These are phyloP conservation scores for Poeciliopsis turrubarensis DNA, from an alignment of 2,113 vertebrate species.

Conservation along the genomic window DNA sequence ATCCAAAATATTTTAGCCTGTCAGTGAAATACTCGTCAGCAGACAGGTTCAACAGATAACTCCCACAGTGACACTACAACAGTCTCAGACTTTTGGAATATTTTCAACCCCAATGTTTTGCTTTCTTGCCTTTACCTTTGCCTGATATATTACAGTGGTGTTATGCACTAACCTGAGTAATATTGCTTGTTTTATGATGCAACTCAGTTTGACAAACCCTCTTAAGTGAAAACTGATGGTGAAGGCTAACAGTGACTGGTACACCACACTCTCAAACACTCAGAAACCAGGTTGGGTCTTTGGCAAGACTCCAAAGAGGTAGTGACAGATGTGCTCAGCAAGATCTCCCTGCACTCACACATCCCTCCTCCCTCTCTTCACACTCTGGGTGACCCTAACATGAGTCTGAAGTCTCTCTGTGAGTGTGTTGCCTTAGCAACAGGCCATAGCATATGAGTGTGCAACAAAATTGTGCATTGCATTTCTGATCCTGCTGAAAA, in stretches of 20 bases:
- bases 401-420: conserved; percentile 70
- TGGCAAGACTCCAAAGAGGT: conserved; percentile 63
- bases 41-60: neutral
- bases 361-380: conserved; percentile 58
- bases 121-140: neutral
- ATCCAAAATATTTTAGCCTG: neutral
- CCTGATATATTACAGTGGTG: neutral
- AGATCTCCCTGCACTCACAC: conserved; percentile 37
- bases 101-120: neutral
- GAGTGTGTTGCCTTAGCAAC: conserved; percentile 62
- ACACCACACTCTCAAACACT: conserved; percentile 23
- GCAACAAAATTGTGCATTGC: conserved; percentile 35
- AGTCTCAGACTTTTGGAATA: neutral
- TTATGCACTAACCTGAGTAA: neutral
- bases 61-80: no score
- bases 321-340: conserved; percentile 68
- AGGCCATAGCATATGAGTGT: conserved; percentile 39
- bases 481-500: conserved; percentile 24
- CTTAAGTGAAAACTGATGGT: conserved; percentile 69
- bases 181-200: neutral
- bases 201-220: conserved; percentile 51
- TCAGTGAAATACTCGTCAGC: neutral
- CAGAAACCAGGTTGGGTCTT: conserved; percentile 26
- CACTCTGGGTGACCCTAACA: conserved; percentile 74
- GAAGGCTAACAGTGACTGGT: conserved; percentile 25